Evolutionary conservation across 37 sponge, comb jelly and placozoan genomes (phyloP), one percentile per base, ranked within the genome.

Genomic region (Geodia barretti): DNA sequence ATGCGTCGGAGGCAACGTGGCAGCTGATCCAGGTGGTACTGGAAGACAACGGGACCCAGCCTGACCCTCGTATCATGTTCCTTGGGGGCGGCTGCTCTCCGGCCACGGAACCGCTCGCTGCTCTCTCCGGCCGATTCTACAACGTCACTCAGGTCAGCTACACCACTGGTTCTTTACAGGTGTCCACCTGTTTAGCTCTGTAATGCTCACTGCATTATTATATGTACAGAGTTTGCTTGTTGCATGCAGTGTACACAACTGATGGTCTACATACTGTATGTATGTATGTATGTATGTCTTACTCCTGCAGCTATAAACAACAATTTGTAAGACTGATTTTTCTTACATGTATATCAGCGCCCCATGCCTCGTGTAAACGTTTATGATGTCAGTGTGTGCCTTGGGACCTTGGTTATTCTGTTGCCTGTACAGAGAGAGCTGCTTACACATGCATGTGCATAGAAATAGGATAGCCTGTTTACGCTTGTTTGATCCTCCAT

Each of bases 1-100:
- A 76, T 39, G 71, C 88, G 17, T 83, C 92, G 0, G 88, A 87
- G 41, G 92, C 81, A 30, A 83, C 85, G 21, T 92, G 88, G 92
- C 69, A 82, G 65, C 54, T 92, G 68, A 84, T 92, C n/a, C 39
- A 81, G 47, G 31, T 83, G 19, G 60, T 89, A 20, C 58, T 73
- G 32, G 40, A 42, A 41, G 70, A 80, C n/a, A 59, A 58, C 2
- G 32, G 21, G 4, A 7, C 28, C 26, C 19, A 64, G 19, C 34
- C 31, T 32, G 5, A 21, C 25, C 32, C 70, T 7, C 75, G 74
- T 39, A 64, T 81, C 39, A 76, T 80, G 78, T 84, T 92, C 73
- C 38, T 92, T 33, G 93, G 93, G 43, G 93, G 89, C 33, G 81
- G 82, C 0, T 88, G 93, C 36, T 78, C 75, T 38, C 68, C 61